phyloP scores from a whole-genome alignment of 2,888 invertebrate genomes.

The Cerastis rubricosa region DNA sequence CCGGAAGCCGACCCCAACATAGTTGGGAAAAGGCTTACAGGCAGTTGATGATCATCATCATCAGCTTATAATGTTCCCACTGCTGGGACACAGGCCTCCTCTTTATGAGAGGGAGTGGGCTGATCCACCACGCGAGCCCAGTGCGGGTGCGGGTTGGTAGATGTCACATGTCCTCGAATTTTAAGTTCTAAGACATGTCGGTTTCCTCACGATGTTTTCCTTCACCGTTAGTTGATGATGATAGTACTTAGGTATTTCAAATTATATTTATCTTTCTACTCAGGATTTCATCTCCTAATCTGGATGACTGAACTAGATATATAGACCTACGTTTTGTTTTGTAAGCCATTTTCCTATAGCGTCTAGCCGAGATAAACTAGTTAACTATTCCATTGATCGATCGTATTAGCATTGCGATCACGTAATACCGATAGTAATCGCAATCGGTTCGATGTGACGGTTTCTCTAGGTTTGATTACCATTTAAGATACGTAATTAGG shows the following conservation, averaged over 20 bases:
- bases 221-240: too few relatives aligned
- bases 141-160: too few relatives aligned
- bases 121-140: too few relatives aligned
- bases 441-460: slow-evolving; percentile 49
- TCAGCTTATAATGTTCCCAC: too few relatives aligned
- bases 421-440: slow-evolving; percentile 52
- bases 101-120: too few relatives aligned
- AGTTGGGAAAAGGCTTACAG: too few relatives aligned
- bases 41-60: too few relatives aligned
- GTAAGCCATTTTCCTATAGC: slow-evolving; percentile 9
- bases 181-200: too few relatives aligned
- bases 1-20: too few relatives aligned
- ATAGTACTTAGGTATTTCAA: background rate
- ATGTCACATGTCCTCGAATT: too few relatives aligned
- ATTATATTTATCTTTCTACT: background rate
- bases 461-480: slow-evolving; percentile 56
- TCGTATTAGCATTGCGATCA: slow-evolving; percentile 49
- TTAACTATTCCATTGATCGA: slow-evolving; percentile 48
- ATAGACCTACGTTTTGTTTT: background rate
- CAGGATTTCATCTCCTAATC: background rate
- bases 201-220: too few relatives aligned
- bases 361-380: slow-evolving; percentile 27
- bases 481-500: slow-evolving; percentile 51
- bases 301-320: background rate
- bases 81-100: too few relatives aligned